Evolutionary conservation across 2,113 vertebrate genomes (phyloP).

Genomic region (Propithecus coquereli): DNA sequence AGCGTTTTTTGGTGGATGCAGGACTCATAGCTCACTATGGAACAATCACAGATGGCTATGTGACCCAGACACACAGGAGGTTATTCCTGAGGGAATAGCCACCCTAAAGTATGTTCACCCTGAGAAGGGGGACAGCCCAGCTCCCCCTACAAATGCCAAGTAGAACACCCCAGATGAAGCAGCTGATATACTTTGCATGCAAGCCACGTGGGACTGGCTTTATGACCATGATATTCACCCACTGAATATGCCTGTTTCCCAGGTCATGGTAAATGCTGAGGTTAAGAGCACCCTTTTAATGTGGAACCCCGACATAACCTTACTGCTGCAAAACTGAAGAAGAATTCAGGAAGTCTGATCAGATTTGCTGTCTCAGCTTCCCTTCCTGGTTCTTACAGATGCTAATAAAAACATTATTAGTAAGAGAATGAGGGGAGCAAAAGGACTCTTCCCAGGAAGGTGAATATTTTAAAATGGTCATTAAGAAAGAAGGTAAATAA

Average conservation of each 20-base stretch:
- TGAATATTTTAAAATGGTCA: not conserved
- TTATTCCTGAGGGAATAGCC: not conserved
- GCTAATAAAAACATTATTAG: not conserved
- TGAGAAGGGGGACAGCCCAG: not conserved
- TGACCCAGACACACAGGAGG: not conserved
- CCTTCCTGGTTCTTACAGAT: not conserved
- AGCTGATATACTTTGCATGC: not conserved
- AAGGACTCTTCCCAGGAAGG: not conserved
- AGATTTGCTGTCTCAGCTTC: not conserved
- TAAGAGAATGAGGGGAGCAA: not conserved
- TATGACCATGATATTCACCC: not conserved
- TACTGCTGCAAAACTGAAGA: not conserved
- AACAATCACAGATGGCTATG: not conserved
- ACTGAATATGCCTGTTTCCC: not conserved
- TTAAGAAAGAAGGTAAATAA: not conserved
- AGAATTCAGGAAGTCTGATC: not conserved
- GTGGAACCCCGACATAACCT: not conserved
- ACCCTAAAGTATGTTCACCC: not conserved
- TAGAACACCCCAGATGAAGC: not conserved
- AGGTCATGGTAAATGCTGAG: not conserved
- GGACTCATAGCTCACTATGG: not conserved
- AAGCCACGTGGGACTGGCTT: not conserved
- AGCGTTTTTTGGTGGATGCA: not conserved
- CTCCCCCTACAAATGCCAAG: not conserved
- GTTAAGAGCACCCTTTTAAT: not conserved